These are phyloP conservation scores for Drosophila cognata DNA, from an alignment of 2,888 invertebrate species.

Conservation along the genomic window DNA sequence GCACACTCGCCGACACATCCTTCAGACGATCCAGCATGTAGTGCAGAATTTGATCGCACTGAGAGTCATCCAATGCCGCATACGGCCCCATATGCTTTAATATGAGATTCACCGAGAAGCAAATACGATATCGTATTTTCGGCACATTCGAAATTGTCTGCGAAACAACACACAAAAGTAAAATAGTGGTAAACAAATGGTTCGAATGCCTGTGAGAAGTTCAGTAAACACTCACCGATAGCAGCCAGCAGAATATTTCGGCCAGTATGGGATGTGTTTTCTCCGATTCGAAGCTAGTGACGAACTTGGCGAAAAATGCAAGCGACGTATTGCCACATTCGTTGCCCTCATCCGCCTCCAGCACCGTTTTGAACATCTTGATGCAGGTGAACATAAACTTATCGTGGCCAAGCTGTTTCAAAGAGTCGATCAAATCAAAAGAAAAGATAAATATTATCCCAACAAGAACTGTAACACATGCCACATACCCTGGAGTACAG, in stretches of 20 bases:
- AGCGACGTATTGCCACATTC: slow-evolving; percentile 89
- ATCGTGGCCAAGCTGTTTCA: slow-evolving; percentile 86
- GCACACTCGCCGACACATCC: slow-evolving; percentile 91
- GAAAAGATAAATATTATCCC: not conserved
- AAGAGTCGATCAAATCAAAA: not conserved
- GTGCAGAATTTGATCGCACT: slow-evolving; percentile 90
- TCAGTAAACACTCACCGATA: slow-evolving; percentile 60
- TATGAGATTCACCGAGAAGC: slow-evolving; percentile 91
- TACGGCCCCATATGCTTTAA: slow-evolving; percentile 90
- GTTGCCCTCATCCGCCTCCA: slow-evolving; percentile 89
- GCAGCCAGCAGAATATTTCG: slow-evolving; percentile 79
- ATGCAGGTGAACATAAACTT: slow-evolving; percentile 88
- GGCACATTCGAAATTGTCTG: slow-evolving; percentile 86
- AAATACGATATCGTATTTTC: slow-evolving; percentile 89
- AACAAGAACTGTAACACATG: not conserved
- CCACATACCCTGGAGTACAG: slow-evolving; percentile 87
- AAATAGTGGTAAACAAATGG: not conserved
- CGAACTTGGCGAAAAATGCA: slow-evolving; percentile 90
- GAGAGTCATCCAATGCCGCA: slow-evolving; percentile 90
- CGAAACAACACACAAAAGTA: slow-evolving; percentile 20
- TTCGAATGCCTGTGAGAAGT: slow-evolving; percentile 1
- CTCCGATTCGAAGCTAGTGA: slow-evolving; percentile 87
- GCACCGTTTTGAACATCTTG: slow-evolving; percentile 87
- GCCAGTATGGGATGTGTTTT: slow-evolving; percentile 79
- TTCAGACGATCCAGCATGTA: slow-evolving; percentile 89